Evolutionary conservation across 2,888 invertebrate genomes (phyloP).

Genomic region (Phengaris arion): DNA sequence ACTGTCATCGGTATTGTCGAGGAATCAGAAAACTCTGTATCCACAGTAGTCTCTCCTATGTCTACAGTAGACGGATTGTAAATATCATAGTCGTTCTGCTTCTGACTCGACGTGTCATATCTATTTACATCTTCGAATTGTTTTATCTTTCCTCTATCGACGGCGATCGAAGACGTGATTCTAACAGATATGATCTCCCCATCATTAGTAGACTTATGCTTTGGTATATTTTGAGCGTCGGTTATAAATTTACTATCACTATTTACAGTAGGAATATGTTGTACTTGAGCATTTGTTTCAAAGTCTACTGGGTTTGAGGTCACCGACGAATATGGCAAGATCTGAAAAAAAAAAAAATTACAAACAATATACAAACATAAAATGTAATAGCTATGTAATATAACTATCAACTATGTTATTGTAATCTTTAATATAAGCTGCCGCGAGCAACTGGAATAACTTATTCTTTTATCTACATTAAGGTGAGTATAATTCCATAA

Average conservation of each 20-base stretch:
- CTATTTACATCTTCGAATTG: slow-evolving; percentile 38
- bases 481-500: slow-evolving; percentile 9
- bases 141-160: slow-evolving; percentile 69
- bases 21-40: slow-evolving; percentile 35
- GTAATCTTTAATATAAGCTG: background rate
- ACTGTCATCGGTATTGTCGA: slow-evolving; percentile 50
- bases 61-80: slow-evolving; percentile 34
- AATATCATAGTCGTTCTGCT: slow-evolving; percentile 36
- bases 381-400: background rate
- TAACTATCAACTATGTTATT: background rate
- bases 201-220: slow-evolving; percentile 44
- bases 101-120: slow-evolving; percentile 21
- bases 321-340: slow-evolving; percentile 56
- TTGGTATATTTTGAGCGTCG: slow-evolving; percentile 49
- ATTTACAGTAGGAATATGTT: slow-evolving; percentile 41
- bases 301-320: slow-evolving; percentile 51
- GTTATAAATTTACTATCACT: slow-evolving; percentile 38
- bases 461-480: slow-evolving; percentile 12
- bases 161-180: slow-evolving; percentile 81
- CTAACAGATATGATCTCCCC: slow-evolving; percentile 77
- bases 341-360: slow-evolving; percentile 53
- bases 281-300: slow-evolving; percentile 44
- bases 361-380: background rate
- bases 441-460: background rate
- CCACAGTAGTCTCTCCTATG: slow-evolving; percentile 30